Evolutionary conservation across 2,797 vertebrate genomes (phyloP).

Genomic region (Rhinella marina): DNA sequence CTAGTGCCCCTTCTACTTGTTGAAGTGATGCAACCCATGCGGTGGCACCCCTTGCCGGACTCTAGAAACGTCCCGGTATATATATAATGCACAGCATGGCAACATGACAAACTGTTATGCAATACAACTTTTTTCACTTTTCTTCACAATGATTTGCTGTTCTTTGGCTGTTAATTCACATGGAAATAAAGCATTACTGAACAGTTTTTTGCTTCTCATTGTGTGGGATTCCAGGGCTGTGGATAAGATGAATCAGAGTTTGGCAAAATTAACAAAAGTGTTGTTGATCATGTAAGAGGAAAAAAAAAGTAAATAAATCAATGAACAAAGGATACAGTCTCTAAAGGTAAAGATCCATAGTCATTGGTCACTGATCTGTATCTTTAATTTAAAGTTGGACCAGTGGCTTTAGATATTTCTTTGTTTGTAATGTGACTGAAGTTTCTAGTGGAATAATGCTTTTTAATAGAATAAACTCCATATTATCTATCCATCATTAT

Average conservation of each 20-base stretch:
- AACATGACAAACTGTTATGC: constrained; percentile 22
- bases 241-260: constrained; percentile 42
- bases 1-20: no score
- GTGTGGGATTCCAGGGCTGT: constrained; percentile 32
- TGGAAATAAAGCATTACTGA: constrained; percentile 31
- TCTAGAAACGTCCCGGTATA: no score
- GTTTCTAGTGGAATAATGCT: no score
- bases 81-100: neutral
- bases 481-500: no score
- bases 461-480: no score
- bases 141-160: constrained; percentile 20
- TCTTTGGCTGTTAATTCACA: constrained; percentile 28
- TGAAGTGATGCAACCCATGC: no score
- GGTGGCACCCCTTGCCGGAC: no score
- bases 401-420: neutral
- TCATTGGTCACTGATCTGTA: constrained; percentile 11
- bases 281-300: constrained; percentile 37
- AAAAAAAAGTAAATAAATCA: constrained; percentile 27
- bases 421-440: no score
- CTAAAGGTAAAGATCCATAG: constrained; percentile 19
- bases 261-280: constrained; percentile 41
- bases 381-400: neutral
- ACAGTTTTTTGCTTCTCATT: constrained; percentile 48
- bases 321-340: constrained; percentile 18
- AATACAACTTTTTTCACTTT: constrained; percentile 1